A percentile compares a stretch with the other conserved stretches of the same genome.
phyloP scores from a whole-genome alignment of 2,797 vertebrate genomes.

The Ciconia nigra region DNA sequence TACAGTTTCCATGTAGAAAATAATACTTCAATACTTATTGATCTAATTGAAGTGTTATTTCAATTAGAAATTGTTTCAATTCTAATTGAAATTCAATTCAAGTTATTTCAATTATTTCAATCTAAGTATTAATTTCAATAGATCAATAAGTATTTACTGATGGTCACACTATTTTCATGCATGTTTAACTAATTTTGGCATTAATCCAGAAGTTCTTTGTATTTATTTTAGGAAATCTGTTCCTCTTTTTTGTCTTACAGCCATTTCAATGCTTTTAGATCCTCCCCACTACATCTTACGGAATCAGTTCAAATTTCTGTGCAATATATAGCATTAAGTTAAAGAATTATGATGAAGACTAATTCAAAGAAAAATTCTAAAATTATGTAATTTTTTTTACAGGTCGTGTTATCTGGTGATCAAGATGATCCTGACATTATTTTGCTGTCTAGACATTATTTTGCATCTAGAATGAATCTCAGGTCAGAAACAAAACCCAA shows the following conservation, averaged over 20 bases:
- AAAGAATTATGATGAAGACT: background rate
- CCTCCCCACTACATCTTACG: fast-evolving
- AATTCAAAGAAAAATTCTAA: background rate
- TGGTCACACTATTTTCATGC: background rate
- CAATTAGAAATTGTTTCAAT: background rate
- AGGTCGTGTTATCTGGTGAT: background rate
- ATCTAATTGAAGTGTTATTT: background rate
- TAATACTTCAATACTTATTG: background rate
- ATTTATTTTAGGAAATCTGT: background rate
- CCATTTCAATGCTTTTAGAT: background rate
- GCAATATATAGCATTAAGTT: background rate
- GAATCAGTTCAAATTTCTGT: background rate
- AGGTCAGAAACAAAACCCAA: background rate
- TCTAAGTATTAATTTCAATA: background rate
- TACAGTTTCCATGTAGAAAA: background rate
- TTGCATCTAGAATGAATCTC: background rate
- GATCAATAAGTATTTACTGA: background rate
- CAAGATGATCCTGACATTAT: background rate
- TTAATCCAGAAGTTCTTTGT: background rate
- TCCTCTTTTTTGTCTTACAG: background rate
- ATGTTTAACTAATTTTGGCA: background rate
- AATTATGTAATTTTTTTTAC: background rate
- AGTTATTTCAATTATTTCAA: background rate
- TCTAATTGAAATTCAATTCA: background rate
- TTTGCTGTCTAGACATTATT: background rate